A percentile compares a stretch with the other conserved stretches of the same genome.
Evolutionary conservation across 1,140 invertebrate genomes (phyloP).

Genomic region (Hyles vespertilio): DNA sequence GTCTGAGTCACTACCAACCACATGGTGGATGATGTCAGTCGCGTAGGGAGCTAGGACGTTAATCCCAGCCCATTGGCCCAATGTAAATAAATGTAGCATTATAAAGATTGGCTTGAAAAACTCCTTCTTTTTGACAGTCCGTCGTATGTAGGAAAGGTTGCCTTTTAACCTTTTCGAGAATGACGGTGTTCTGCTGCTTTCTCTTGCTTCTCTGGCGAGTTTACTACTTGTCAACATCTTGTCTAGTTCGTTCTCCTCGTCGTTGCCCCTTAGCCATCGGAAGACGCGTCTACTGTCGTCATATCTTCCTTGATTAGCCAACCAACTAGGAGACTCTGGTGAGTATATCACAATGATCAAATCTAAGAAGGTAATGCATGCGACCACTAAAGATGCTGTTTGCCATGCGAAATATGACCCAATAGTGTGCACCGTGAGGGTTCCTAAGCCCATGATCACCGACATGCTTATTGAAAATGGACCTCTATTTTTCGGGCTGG

Average conservation of each 20-base stretch:
- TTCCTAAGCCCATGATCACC: slow-evolving; percentile 30
- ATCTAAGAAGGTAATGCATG: slow-evolving; percentile 28
- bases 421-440: slow-evolving; percentile 32
- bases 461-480: slow-evolving; percentile 40
- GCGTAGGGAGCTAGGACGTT: slow-evolving; percentile 42
- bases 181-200: slow-evolving; percentile 13
- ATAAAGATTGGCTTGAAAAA: slow-evolving; percentile 52
- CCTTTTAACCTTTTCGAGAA: slow-evolving; percentile 25
- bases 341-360: slow-evolving; percentile 32
- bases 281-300: slow-evolving; percentile 36
- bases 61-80: slow-evolving; percentile 41
- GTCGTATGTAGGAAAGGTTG: slow-evolving; percentile 26
- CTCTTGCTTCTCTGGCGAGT: slow-evolving; percentile 26
- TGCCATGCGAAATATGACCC: slow-evolving; percentile 36
- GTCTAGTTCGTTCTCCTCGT: slow-evolving; percentile 40
- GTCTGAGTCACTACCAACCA: slow-evolving; percentile 22
- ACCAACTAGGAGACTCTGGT: slow-evolving; percentile 41
- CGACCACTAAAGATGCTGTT: slow-evolving; percentile 26
- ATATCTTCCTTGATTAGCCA: slow-evolving; percentile 34
- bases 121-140: slow-evolving; percentile 38
- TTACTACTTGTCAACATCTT: slow-evolving; percentile 31
- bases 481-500: slow-evolving; percentile 37
- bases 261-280: slow-evolving; percentile 34
- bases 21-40: slow-evolving; percentile 33
- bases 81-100: slow-evolving; percentile 42